phyloP scores from a whole-genome alignment of 2,113 vertebrate species.

The Sapayoa aenigma region DNA sequence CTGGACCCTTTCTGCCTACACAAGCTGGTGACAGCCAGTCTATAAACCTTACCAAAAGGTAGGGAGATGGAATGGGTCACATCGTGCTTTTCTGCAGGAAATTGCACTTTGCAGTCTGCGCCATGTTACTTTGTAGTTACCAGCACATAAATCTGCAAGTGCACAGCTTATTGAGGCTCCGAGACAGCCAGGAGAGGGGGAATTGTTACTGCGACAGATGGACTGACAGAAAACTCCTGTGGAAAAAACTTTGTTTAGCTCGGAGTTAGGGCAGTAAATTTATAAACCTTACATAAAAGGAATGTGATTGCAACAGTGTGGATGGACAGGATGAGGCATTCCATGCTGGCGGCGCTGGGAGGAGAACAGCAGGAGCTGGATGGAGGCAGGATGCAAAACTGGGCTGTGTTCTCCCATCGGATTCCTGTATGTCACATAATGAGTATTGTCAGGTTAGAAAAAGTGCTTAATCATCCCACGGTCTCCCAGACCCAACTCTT shows the following conservation, averaged over 20 bases:
- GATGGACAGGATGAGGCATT: not conserved
- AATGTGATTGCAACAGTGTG: not conserved
- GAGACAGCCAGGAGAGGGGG: not conserved
- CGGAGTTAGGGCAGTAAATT: constrained; percentile 21
- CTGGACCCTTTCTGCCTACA: not conserved
- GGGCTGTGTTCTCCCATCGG: not conserved
- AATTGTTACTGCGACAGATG: constrained; percentile 42
- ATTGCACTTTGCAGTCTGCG: not conserved
- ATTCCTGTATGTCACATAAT: not conserved
- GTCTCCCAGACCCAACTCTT: not conserved
- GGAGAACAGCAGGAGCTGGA: not conserved
- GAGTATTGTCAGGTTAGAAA: not conserved
- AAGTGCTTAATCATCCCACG: not conserved
- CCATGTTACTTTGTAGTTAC: not conserved
- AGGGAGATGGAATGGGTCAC: not conserved
- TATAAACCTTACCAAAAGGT: not conserved
- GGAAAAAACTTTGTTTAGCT: constrained; percentile 18
- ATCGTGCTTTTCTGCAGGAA: not conserved
- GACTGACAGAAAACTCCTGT: constrained; percentile 17
- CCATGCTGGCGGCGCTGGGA: not conserved
- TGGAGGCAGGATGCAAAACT: not conserved
- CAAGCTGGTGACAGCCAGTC: not conserved
- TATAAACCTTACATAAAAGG: not conserved
- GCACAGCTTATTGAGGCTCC: not conserved
- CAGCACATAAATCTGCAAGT: constrained; percentile 35